Evolutionary conservation across 2,797 vertebrate genomes (phyloP).

Genomic region (Mastacembelus armatus): DNA sequence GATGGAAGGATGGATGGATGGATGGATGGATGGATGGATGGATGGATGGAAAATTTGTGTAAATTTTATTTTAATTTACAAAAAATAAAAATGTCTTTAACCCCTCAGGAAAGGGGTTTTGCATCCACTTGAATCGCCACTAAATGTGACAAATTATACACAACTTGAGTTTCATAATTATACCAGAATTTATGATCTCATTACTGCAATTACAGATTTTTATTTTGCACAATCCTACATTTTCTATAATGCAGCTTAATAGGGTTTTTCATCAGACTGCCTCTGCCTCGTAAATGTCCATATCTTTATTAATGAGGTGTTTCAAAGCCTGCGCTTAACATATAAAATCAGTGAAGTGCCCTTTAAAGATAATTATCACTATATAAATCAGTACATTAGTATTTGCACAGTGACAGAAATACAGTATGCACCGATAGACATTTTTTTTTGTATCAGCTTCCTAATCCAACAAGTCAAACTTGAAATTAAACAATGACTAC

Average conservation of each 20-base stretch:
- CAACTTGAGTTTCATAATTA: background rate
- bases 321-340: too few relatives aligned
- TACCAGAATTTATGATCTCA: background rate
- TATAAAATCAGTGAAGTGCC: too few relatives aligned
- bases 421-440: too few relatives aligned
- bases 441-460: background rate
- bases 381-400: background rate
- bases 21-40: too few relatives aligned
- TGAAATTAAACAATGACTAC: background rate
- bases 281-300: background rate
- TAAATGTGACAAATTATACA: background rate
- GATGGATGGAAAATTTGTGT: too few relatives aligned
- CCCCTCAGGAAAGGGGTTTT: background rate
- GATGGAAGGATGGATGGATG: too few relatives aligned
- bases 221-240: background rate
- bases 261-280: background rate
- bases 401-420: background rate
- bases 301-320: background rate
- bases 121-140: background rate
- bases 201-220: too few relatives aligned
- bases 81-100: background rate
- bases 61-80: background rate
- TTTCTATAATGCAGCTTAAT: background rate
- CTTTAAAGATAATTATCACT: too few relatives aligned
- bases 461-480: conserved; percentile 3